Base-by-base conservation (phyloP, 1,140 invertebrate species). In the Drosophila kohkoa region DNA sequence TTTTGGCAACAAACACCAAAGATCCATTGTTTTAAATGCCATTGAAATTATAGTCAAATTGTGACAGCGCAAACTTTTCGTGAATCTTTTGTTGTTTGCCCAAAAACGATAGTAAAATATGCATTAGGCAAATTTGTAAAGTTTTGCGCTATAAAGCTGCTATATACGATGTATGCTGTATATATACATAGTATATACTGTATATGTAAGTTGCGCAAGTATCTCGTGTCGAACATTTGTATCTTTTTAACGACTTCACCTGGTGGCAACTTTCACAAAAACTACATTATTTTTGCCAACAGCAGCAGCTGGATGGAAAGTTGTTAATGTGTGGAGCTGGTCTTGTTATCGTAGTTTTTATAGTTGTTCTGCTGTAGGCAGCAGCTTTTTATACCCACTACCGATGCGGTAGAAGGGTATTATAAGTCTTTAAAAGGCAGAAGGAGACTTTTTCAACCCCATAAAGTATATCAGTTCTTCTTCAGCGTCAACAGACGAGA, bases 361-460 rank as follows among this genome's bases (percentile, higher is more conserved):
- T 38, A 10, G 41, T 41, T 48, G 30, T 41, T 41, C 13, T 54
- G 28, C 59, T 38, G 48, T 76, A 79, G 78, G 35, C 30, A 38
- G 25, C 78, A 81, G 78, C 66, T 72, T 58, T 16, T 46, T 25
- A 25, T 25, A 25, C 20, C 20, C 20, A 25, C 20, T 25, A 25
- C 20, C 20, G 20, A 25, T 25, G 20, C 20, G 3, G 3, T 25
- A 25, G 20, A 25, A 25, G 20, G 20, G 20, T 25, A 25, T 25
- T 25, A 25, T 25, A 25, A 25, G 20, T 4, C 20, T 20, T 20
- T 20, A 20, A 20, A 20, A 20, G 20, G 20, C 20, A 25, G 20
- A 25, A 25, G 20, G 20, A 25, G 20, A 25, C 3, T 25, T 4
- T 0, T 25, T 25, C 3, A 25, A 25, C 20, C 20, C 20, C 3